phyloP scores from a whole-genome alignment of 1,140 invertebrate species.

The Drosophila nasuta region DNA sequence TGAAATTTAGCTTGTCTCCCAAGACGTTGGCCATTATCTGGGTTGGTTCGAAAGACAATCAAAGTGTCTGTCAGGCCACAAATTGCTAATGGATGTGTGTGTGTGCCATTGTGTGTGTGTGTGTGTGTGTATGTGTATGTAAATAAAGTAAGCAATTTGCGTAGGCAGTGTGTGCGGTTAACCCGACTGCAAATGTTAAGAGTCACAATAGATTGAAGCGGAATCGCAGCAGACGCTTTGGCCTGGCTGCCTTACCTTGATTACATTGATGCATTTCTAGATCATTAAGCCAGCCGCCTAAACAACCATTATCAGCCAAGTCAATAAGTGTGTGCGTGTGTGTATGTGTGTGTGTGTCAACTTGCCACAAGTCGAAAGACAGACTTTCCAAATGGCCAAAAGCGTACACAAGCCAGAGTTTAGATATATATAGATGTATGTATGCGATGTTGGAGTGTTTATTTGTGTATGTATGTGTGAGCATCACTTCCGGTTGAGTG shows the following conservation, averaged over 20 bases:
- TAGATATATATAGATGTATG: constrained; percentile 6
- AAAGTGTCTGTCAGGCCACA: constrained; percentile 27
- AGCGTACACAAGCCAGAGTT: constrained; percentile 21
- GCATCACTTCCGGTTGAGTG: constrained; percentile 75
- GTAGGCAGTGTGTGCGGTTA: constrained; percentile 45
- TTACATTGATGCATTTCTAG: constrained; percentile 80
- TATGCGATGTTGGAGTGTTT: constrained; percentile 10
- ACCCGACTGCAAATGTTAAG: constrained; percentile 46
- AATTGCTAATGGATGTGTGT: constrained; percentile 46
- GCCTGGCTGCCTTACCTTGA: constrained; percentile 60
- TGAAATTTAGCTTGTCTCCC: constrained; percentile 12
- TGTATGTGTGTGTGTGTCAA: constrained; percentile 10
- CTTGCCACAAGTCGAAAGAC: constrained; percentile 52
- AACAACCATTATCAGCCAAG: constrained; percentile 70
- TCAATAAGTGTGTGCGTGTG: constrained; percentile 23
- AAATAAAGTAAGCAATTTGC: constrained; percentile 69
- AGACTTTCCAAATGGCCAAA: constrained; percentile 29
- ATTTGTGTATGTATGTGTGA: constrained; percentile 33
- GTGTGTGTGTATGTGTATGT: constrained; percentile 9
- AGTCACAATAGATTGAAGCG: constrained; percentile 21
- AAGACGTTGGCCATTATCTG: constrained; percentile 1
- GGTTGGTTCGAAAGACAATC: not conserved
- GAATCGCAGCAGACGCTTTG: constrained; percentile 8
- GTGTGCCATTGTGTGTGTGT: too few species aligned
- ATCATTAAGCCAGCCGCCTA: constrained; percentile 74